These are phyloP conservation scores for Lithodes maja DNA, from an alignment of 2,888 invertebrate genomes.

Conservation along the genomic window DNA sequence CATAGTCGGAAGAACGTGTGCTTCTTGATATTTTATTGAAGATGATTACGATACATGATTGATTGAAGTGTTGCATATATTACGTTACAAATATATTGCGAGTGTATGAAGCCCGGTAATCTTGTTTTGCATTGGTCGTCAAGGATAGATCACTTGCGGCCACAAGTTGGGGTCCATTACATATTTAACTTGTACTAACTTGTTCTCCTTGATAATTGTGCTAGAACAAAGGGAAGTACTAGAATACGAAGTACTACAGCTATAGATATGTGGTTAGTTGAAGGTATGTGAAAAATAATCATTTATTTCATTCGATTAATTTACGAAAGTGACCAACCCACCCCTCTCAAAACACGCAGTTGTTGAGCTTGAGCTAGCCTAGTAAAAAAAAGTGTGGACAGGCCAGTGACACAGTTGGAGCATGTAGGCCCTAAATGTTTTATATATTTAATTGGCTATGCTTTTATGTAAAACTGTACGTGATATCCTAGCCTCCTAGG, in stretches of 20 bases:
- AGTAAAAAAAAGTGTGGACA: no score
- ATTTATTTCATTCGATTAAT: neutral
- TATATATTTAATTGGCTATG: no score
- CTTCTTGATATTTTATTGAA: no score
- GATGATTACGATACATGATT: no score
- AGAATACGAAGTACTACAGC: neutral
- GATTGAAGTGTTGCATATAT: no score
- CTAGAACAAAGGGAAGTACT: neutral
- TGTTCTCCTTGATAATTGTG: neutral
- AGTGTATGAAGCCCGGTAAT: neutral
- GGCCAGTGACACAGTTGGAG: no score
- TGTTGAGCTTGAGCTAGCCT: neutral
- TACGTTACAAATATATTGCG: neutral
- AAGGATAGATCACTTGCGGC: conserved; percentile 7
- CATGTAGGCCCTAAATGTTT: no score
- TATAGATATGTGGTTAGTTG: neutral
- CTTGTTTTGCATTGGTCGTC: conserved; percentile 33
- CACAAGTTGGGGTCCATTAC: neutral
- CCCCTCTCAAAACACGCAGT: neutral
- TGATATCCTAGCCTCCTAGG: no score
- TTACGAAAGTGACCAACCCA: neutral
- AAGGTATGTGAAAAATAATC: neutral
- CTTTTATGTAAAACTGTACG: no score
- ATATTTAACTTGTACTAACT: no score
- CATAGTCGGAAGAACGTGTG: no score